Conservation (phyloP, 2,113 vertebrate genomes). For the Siniperca chuatsi region DNA sequence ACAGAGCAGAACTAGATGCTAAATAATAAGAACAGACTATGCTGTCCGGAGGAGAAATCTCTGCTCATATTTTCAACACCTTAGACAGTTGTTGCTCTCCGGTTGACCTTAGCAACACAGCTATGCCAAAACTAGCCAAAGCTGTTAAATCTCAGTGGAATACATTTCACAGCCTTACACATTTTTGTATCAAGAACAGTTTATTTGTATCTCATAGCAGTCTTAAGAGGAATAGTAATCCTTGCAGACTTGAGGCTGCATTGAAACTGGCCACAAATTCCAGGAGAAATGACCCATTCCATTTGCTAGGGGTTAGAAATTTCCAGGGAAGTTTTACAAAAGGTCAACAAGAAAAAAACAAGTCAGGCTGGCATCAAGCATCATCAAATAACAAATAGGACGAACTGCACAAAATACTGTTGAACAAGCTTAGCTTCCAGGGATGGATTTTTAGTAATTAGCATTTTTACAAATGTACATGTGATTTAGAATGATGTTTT, state of each 20-base stretch:
- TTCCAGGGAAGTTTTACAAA: slow-evolving; percentile 2
- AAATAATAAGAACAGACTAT: slow-evolving; percentile 50
- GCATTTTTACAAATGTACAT: too few species aligned
- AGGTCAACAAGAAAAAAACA: slow-evolving; percentile 21
- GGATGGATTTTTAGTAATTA: too few species aligned
- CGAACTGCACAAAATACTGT: too few species aligned
- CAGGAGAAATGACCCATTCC: not conserved
- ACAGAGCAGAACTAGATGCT: slow-evolving; percentile 35
- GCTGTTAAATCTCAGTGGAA: slow-evolving; percentile 12
- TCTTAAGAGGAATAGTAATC: not conserved
- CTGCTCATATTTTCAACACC: slow-evolving; percentile 35
- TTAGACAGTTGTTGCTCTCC: slow-evolving; percentile 44
- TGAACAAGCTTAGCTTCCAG: too few species aligned
- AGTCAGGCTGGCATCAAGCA: not conserved
- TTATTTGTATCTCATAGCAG: slow-evolving; percentile 1
- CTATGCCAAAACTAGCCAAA: slow-evolving; percentile 15
- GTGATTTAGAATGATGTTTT: too few species aligned
- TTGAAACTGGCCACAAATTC: too few species aligned
- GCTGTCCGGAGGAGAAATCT: slow-evolving; percentile 28
- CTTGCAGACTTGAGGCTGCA: not conserved
- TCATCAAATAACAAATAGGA: not conserved
- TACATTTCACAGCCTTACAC: not conserved
- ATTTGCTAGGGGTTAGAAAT: not conserved
- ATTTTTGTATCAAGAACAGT: not conserved
- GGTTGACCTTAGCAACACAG: slow-evolving; percentile 18